These are phyloP conservation scores for Murina feae DNA, from an alignment of 2,113 vertebrate genomes.

Conservation along the genomic window DNA sequence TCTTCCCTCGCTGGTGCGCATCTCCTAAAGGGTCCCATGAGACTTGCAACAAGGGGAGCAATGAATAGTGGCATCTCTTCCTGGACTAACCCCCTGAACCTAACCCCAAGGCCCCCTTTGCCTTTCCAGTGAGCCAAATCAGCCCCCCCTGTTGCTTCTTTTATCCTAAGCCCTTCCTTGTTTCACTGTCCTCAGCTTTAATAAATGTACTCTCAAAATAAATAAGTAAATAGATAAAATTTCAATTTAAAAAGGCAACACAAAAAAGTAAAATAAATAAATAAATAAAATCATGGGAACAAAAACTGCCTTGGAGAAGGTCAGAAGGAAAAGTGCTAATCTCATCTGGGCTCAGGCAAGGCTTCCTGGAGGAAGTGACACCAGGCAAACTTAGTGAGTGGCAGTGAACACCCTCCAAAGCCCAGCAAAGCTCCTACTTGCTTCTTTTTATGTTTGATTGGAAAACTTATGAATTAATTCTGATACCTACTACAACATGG, in stretches of 20 bases:
- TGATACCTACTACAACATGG: background rate
- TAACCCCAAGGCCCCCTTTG: background rate
- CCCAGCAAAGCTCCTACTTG: background rate
- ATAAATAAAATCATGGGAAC: background rate
- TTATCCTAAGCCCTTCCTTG: background rate
- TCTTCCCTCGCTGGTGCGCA: background rate
- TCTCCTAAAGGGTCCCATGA: background rate
- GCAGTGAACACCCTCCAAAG: background rate
- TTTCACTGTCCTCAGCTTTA: background rate
- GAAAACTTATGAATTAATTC: background rate
- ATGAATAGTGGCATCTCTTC: background rate
- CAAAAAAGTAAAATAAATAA: background rate
- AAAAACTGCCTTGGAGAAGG: background rate
- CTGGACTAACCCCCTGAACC: background rate
- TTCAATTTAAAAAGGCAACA: background rate
- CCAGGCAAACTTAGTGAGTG: background rate
- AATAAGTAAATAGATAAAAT: background rate
- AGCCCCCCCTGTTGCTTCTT: background rate
- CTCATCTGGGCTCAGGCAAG: background rate
- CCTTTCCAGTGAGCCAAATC: background rate
- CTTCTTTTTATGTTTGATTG: background rate
- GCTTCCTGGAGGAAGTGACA: background rate
- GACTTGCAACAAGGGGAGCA: background rate
- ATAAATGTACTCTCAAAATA: background rate
- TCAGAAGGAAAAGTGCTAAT: background rate